These are phyloP conservation scores for Puffinus mauretanicus DNA, from an alignment of 2,113 vertebrate genomes.

Conservation along the genomic window DNA sequence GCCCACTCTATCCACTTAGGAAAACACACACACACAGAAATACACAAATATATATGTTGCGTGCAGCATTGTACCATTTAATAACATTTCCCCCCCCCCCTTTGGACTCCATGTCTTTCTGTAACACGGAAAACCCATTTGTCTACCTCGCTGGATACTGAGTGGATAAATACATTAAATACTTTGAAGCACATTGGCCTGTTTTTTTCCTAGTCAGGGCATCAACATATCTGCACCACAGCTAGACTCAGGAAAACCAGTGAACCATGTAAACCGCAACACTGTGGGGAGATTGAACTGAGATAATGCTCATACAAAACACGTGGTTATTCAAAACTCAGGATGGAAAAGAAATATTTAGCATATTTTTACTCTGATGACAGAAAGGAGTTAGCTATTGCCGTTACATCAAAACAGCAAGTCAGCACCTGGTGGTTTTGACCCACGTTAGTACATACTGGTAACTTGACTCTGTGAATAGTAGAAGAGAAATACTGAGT, in stretches of 20 bases:
- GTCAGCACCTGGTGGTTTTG: not conserved
- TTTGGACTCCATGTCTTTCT: not conserved
- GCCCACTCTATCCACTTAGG: not conserved
- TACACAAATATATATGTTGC: not conserved
- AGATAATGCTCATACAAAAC: not conserved
- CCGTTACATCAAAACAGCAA: not conserved
- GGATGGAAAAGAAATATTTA: not conserved
- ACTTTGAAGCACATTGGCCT: not conserved
- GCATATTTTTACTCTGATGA: not conserved
- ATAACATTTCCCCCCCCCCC: not conserved
- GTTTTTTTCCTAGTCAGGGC: not conserved
- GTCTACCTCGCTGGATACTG: not conserved
- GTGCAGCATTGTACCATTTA: not conserved
- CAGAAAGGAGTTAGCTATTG: not conserved
- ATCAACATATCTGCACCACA: not conserved
- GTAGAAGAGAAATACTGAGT: not conserved
- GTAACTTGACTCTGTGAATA: not conserved
- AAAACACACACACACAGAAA: not conserved
- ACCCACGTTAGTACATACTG: accelerated
- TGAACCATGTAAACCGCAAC: not conserved
- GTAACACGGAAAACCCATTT: not conserved
- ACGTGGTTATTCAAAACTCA: not conserved
- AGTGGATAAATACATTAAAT: not conserved
- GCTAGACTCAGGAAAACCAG: not conserved
- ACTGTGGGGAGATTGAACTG: not conserved